A percentile compares a stretch with the other conserved stretches of the same genome.
Evolutionary conservation across 2,888 invertebrate species (phyloP).

Genomic region (Dryadula phaetusa): DNA sequence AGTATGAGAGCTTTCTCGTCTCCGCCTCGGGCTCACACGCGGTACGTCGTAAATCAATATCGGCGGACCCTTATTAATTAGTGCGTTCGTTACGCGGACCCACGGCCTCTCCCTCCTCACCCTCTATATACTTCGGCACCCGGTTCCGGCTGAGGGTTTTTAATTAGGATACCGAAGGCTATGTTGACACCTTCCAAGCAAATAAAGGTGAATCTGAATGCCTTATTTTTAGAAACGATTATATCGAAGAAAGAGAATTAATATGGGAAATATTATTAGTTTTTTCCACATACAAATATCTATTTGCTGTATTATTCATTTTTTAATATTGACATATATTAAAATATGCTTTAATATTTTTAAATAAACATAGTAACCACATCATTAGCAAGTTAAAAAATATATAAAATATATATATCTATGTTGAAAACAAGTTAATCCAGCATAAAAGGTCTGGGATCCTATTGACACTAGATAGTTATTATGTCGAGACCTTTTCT

Average conservation of each 20-base stretch:
- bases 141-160: slow-evolving; percentile 69
- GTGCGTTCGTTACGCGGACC: slow-evolving; percentile 76
- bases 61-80: slow-evolving; percentile 83
- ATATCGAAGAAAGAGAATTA: slow-evolving; percentile 23
- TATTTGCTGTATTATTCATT: neutral
- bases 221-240: slow-evolving; percentile 34
- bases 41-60: slow-evolving; percentile 81
- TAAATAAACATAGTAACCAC: neutral
- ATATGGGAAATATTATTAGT: neutral
- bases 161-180: slow-evolving; percentile 72
- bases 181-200: slow-evolving; percentile 66
- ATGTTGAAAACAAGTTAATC: slow-evolving; percentile 27
- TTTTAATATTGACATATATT: neutral
- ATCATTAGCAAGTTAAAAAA: neutral
- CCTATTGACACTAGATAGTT: slow-evolving; percentile 36
- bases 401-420: slow-evolving; percentile 3
- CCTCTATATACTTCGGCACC: slow-evolving; percentile 41
- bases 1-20: slow-evolving; percentile 32
- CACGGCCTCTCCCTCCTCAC: slow-evolving; percentile 53
- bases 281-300: neutral
- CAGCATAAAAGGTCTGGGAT: slow-evolving; percentile 27
- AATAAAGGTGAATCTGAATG: slow-evolving; percentile 52
- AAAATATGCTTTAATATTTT: neutral
- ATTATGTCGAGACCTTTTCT: slow-evolving; percentile 38
- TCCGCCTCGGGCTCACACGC: slow-evolving; percentile 56